Percentiles rank a stretch among this genome's conserved stretches.
Conservation (phyloP, 2,797 vertebrate genomes). For the Myiothlypis coronata region DNA sequence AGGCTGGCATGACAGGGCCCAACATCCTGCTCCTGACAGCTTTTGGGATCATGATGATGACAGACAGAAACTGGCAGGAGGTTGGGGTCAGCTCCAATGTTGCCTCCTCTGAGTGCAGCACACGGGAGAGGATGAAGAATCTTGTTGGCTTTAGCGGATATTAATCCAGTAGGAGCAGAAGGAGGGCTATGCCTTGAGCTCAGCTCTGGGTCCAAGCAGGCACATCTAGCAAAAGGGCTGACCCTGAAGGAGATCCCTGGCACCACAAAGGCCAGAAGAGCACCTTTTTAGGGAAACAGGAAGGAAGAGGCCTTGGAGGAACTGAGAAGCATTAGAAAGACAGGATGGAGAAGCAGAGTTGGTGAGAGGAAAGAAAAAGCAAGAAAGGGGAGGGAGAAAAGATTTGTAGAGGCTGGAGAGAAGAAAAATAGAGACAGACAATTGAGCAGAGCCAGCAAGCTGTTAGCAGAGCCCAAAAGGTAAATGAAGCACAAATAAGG, state of each 20-base stretch:
- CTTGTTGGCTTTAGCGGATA: background rate
- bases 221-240: background rate
- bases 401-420: background rate
- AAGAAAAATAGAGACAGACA: background rate
- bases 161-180: background rate
- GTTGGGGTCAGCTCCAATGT: background rate
- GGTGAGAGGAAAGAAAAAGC: background rate
- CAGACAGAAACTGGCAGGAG: background rate
- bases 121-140: fast-evolving
- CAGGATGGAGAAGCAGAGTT: background rate
- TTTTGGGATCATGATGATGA: background rate
- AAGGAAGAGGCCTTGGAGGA: background rate
- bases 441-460: background rate
- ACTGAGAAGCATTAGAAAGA: background rate
- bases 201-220: background rate
- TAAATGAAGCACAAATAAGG: background rate
- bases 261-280: background rate
- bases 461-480: background rate
- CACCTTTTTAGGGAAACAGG: background rate
- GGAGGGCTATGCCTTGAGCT: background rate
- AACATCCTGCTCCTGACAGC: background rate
- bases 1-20: background rate
- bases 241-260: background rate
- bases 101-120: background rate
- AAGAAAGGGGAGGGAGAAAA: background rate